Conservation (phyloP, 2,888 invertebrate species). For the Mantis religiosa region DNA sequence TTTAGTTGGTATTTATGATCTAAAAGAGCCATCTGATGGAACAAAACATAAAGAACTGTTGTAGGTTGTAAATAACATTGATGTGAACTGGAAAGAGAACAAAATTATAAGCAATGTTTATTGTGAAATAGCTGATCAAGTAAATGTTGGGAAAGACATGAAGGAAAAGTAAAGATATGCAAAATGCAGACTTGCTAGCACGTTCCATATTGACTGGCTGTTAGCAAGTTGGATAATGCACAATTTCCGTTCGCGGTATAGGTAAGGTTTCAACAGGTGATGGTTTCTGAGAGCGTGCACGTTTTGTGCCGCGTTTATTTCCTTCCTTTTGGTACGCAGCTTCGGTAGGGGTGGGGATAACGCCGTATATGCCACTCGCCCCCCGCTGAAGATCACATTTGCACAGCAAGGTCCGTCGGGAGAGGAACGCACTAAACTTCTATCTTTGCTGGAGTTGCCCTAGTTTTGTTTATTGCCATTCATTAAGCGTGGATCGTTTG, state of each 20-base stretch:
- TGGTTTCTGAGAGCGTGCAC: neutral
- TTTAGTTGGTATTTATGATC: no score
- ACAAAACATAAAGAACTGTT: no score
- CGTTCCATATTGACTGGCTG: no score
- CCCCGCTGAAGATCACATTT: neutral
- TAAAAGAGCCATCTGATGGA: no score
- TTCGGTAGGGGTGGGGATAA: neutral
- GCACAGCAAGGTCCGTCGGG: neutral
- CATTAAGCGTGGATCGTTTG: neutral
- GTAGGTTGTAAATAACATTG: no score
- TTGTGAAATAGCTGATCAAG: no score
- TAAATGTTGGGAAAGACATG: no score
- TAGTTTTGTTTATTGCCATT: neutral
- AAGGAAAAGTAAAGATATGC: no score
- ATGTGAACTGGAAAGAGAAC: no score
- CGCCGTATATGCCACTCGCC: neutral
- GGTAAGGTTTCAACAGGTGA: neutral
- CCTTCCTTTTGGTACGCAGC: neutral
- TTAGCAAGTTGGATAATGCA: neutral
- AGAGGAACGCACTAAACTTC: neutral
- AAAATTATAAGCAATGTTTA: no score
- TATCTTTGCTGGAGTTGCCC: neutral
- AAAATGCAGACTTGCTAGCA: no score
- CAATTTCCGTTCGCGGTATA: neutral
- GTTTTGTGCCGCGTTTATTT: neutral